A percentile compares a stretch with the other conserved stretches of the same genome.
Conservation (phyloP, 2,888 invertebrate genomes). For the Boloria selene region DNA sequence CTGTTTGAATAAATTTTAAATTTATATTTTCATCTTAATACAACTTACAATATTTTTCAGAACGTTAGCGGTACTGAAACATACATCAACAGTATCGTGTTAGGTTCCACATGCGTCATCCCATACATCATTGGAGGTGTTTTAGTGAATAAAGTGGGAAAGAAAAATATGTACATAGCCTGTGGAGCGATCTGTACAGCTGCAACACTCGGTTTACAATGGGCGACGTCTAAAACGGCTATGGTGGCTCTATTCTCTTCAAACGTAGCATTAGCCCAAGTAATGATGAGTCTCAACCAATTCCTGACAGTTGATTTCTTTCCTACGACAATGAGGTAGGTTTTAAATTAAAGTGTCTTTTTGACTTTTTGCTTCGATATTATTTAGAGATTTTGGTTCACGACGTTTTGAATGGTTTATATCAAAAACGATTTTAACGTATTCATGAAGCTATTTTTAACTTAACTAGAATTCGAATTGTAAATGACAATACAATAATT, state of each 20-base stretch:
- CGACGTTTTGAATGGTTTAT: too few relatives aligned
- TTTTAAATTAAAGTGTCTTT: background rate
- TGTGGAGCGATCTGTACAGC: slow-evolving; percentile 46
- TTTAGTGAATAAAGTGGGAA: slow-evolving; percentile 55
- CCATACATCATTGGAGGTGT: slow-evolving; percentile 52
- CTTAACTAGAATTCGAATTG: too few relatives aligned
- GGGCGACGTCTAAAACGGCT: slow-evolving; percentile 52
- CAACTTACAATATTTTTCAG: slow-evolving; percentile 43
- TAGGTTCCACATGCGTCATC: slow-evolving; percentile 49
- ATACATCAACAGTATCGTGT: slow-evolving; percentile 56
- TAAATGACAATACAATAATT: too few relatives aligned
- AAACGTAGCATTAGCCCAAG: slow-evolving; percentile 52
- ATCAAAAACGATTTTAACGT: too few relatives aligned
- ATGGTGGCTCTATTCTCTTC: slow-evolving; percentile 58
- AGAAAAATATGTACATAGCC: slow-evolving; percentile 51
- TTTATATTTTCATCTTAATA: too few relatives aligned
- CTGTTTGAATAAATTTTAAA: too few relatives aligned
- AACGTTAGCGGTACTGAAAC: slow-evolving; percentile 53
- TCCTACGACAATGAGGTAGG: slow-evolving; percentile 58
- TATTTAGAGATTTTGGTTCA: too few relatives aligned
- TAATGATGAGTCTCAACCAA: slow-evolving; percentile 53
- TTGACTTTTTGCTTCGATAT: too few relatives aligned
- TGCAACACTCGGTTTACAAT: slow-evolving; percentile 50
- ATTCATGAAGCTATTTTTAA: too few relatives aligned
- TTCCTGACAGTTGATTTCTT: slow-evolving; percentile 54